Conservation (phyloP, 2,113 vertebrate species). For the Butastur rufipennis region DNA sequence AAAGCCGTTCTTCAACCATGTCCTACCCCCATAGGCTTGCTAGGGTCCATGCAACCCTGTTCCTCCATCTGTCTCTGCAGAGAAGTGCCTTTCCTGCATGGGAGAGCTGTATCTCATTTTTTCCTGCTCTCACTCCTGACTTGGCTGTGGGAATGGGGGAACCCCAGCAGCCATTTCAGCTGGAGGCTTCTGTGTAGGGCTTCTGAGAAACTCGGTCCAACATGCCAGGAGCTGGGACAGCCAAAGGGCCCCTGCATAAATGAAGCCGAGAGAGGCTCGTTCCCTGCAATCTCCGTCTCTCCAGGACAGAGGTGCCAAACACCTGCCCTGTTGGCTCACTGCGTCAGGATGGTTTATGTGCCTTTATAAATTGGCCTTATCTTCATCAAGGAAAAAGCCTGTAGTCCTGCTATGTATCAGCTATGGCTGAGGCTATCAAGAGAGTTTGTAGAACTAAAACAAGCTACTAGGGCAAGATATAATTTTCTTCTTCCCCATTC, state of each 20-base stretch:
- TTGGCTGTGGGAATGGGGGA: neutral
- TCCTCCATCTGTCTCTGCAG: neutral
- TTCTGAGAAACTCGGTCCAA: neutral
- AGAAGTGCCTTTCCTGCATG: neutral
- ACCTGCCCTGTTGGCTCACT: neutral
- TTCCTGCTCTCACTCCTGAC: neutral
- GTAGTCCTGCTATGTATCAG: neutral
- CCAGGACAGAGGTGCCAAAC: neutral
- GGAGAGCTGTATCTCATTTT: neutral
- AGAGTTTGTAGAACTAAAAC: neutral
- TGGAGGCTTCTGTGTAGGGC: neutral
- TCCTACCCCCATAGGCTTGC: neutral
- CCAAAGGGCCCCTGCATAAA: neutral
- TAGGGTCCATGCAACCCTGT: neutral
- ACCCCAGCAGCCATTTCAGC: neutral
- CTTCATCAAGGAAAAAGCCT: neutral
- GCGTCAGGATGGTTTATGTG: neutral
- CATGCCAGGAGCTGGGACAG: neutral
- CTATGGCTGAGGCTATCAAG: neutral
- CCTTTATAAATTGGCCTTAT: neutral
- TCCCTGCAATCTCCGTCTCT: neutral
- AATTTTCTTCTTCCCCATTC: neutral
- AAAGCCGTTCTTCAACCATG: neutral
- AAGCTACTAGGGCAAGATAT: neutral
- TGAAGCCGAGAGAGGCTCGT: neutral